Conservation (phyloP, 2,113 vertebrate species). For the Excalfactoria chinensis region DNA sequence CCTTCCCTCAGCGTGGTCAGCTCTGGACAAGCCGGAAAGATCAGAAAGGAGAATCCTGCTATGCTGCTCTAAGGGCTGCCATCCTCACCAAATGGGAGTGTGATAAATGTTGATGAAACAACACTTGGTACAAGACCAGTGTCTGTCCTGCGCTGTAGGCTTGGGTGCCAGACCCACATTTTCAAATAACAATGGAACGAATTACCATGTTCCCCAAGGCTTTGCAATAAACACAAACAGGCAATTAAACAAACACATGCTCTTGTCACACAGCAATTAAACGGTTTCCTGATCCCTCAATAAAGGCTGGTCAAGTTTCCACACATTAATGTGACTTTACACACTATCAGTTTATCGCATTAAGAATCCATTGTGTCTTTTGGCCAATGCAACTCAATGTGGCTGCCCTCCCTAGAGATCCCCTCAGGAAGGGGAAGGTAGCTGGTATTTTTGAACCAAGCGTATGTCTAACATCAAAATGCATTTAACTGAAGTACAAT, state of each 20-base stretch:
- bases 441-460: conserved; percentile 38
- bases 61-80: neutral
- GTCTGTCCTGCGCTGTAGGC: neutral
- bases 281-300: conserved; percentile 8
- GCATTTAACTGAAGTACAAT: conserved; percentile 73
- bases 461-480: conserved; percentile 71
- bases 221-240: conserved; percentile 46
- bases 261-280: conserved; percentile 52
- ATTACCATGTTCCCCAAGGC: conserved; percentile 1
- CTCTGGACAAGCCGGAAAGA: neutral
- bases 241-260: conserved; percentile 56
- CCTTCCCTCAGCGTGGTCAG: neutral
- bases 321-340: conserved; percentile 36
- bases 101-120: neutral
- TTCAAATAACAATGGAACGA: conserved; percentile 37
- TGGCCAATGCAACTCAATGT: conserved; percentile 38
- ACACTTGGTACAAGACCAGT: neutral
- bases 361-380: conserved; percentile 37
- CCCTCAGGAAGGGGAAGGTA: conserved; percentile 26
- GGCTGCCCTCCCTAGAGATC: conserved; percentile 43
- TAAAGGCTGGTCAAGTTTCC: conserved; percentile 35
- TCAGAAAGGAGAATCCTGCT: conserved; percentile 2
- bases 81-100: rapidly evolving
- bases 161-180: conserved; percentile 35
- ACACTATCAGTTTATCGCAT: neutral